Percentiles rank a stretch among this genome's conserved stretches.
Evolutionary conservation across 2,113 vertebrate genomes (phyloP).

Genomic region (Candoia aspera): DNA sequence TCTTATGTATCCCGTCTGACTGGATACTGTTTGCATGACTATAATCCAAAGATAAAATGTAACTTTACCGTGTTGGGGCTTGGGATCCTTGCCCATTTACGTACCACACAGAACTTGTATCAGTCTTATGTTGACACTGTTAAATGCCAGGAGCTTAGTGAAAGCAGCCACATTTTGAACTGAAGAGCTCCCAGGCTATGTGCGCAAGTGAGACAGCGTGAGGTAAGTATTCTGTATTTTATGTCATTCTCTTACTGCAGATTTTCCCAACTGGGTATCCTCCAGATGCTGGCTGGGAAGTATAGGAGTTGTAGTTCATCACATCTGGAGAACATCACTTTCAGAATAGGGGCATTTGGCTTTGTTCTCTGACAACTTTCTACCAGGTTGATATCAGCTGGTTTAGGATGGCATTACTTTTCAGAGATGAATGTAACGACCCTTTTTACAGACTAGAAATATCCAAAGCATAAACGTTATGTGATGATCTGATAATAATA

Average conservation of each 20-base stretch:
- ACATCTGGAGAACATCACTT: not conserved
- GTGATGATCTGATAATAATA: not conserved
- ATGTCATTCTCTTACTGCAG: not conserved
- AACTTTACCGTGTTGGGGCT: not conserved
- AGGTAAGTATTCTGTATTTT: constrained; percentile 1
- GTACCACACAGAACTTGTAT: not conserved
- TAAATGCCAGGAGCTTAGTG: not conserved
- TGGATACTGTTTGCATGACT: not conserved
- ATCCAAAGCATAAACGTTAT: not conserved
- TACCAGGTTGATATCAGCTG: not conserved
- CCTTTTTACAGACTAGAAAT: not conserved
- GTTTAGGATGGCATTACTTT: not conserved
- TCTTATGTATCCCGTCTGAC: not conserved
- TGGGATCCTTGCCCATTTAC: constrained; percentile 9
- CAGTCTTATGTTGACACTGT: not conserved
- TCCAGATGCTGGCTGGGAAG: not conserved
- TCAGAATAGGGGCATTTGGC: not conserved
- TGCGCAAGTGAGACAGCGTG: not conserved
- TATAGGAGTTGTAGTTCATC: not conserved
- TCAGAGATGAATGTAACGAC: not conserved
- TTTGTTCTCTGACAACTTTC: not conserved
- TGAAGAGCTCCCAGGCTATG: constrained; percentile 9
- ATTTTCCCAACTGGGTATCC: not conserved
- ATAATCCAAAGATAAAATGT: constrained; percentile 27
- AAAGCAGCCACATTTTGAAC: not conserved